Base-by-base conservation (phyloP, 2,113 vertebrate genomes). In the Leptobrachium ailaonicum region DNA sequence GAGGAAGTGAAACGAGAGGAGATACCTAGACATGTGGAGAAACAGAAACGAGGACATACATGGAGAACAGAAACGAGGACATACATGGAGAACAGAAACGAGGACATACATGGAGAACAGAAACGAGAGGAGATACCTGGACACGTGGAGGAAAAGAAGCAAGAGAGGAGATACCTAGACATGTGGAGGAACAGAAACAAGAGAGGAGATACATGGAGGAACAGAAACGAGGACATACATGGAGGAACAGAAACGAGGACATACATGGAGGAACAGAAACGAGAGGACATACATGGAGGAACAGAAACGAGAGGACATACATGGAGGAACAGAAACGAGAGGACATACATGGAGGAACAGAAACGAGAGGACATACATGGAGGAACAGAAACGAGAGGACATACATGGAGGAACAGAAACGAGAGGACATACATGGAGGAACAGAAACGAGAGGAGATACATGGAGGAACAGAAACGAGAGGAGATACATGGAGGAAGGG, bases 401-500 rank as follows among this genome's bases (percentile, higher is more conserved):
- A 12, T 32, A 6, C 20, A 32, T 32, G 20, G 20, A 32, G 20
- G 20, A 32, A 32, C 0, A 1, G 20, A 1, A 32, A 32, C 20
- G 20, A 32, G 20, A 32, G 20, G 20, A 32, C 20, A 4, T 13
- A 66, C 32, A 32, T 41, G n/a, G 63, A 45, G n/a, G n/a, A 42
- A 44, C 50, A 44, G 54, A 66, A 4, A 50, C 8, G 47, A 50
- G 41, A 4, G 44, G n/a, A 70, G 64, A 8, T 10, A n/a, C 20
- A 1, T 8, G 1, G 54, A 41, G 47, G 40, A 71, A 53, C 2
- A 43, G 13, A 14, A 58, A 7, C 6, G 2, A 12, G 56, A 2
- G 56, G 56, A 14, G 13, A 8, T 4, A 41, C 10, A 58, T 71
- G 69, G 72, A 66, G 79, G 73, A 73, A 79, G 71, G 70, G 68